These are phyloP conservation scores for Pseudomyrmex sp. DNA, from an alignment of 1,140 invertebrate species.

Conservation along the genomic window DNA sequence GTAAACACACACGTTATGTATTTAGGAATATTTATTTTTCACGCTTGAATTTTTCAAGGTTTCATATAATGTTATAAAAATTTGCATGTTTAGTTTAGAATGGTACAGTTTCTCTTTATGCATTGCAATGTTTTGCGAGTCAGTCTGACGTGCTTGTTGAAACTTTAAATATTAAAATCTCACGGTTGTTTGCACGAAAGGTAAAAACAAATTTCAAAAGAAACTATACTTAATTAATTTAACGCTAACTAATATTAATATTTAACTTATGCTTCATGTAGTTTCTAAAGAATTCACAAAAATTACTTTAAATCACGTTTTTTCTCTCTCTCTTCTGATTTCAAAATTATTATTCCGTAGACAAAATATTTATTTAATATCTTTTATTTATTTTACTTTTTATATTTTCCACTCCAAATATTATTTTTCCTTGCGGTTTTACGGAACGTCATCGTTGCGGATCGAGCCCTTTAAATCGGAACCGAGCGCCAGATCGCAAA, in stretches of 20 bases:
- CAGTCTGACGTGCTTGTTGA: no score
- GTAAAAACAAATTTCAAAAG: no score
- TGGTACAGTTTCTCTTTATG: background rate
- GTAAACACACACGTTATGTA: background rate
- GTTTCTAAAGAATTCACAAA: no score
- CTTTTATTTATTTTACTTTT: background rate
- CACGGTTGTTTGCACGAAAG: no score
- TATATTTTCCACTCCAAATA: background rate
- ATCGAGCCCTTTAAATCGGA: background rate
- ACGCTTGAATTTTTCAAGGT: background rate
- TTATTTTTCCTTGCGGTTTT: background rate
- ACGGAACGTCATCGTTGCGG: background rate
- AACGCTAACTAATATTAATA: no score
- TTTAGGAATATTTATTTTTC: background rate
- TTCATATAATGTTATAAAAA: background rate
- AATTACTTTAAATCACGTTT: no score
- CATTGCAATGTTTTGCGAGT: background rate
- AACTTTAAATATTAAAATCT: no score
- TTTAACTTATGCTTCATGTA: no score
- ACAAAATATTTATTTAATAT: no score
- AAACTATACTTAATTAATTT: no score
- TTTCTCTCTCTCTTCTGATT: no score
- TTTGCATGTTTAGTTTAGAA: constrained; percentile 6
- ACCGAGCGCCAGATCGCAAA: background rate
- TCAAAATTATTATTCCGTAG: no score